Base-by-base conservation (phyloP, 2,888 invertebrate genomes). In the Sceliomorpha sp. region DNA sequence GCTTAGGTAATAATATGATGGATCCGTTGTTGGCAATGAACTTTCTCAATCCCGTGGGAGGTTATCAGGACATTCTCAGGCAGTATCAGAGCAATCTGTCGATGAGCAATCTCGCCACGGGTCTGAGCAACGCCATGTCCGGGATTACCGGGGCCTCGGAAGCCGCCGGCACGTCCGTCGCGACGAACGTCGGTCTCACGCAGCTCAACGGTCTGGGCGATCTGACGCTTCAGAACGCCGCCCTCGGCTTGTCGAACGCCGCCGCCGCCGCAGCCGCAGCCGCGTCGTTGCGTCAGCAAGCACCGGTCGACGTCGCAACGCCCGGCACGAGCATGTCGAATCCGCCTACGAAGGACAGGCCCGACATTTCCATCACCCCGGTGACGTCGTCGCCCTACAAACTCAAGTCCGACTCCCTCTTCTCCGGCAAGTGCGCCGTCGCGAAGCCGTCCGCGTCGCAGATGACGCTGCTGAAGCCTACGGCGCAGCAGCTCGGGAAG, bases 321-420 rank as follows among this genome's bases (percentile, higher is more conserved):
- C 70, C 71, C 64, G 48, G 81, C 75, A 70, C 75, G 68, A 17
- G 82, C 76, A 50, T 82, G 79, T 73, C 85, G 69, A 53, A 85
- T 77, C 76, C 84, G 2, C 70, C 79, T 9, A 79, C 87, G 6
- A 89, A 89, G 67, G 90, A 90, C 26, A 85, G 89, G 10, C 90
- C 90, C 0, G 89, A 86, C 60, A 88, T 91, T 66, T 90, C 91
- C 0, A 90, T 87, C 58, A 87, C 87, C 0, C 87, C 88, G 1
- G 70, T 70, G 0, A 53, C 53, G 1, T 42, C 66, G 0, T 66
- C 62, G n/a, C 55, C 67, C 1, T 63, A 72, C 7, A 84, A 83
- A 39, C 66, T 53, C 1, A 85, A 83, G 53, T 37, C 50, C 31
- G 64, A 63, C 8, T 20, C 34, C 0, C 0, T 42, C 1, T 60